Base-by-base conservation (phyloP, 2,113 vertebrate genomes). In the Siphamia tubifer region DNA sequence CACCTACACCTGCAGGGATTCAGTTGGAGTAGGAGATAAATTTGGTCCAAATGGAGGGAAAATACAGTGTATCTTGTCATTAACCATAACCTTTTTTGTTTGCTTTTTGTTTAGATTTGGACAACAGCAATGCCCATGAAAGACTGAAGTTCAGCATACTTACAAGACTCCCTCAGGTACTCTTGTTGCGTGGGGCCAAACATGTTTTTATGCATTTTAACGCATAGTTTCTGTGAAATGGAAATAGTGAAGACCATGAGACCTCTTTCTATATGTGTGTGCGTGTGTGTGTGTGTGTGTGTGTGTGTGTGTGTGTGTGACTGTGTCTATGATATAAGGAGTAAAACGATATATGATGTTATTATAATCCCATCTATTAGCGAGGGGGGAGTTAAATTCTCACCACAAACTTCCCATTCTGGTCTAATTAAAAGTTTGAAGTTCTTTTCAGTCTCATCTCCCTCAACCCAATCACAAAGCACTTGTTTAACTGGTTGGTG, bases 101-200 rank as follows among this genome's bases (percentile, higher is more conserved):
- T 36, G 48, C 20, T 51, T 4, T 72, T 65, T 60, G 73, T 67
- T 4, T 40, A 99, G 96, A 98, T 83, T 75, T 98, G 83, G 95
- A 98, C 63, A 92, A 98, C 82, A 94, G 91, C 13, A 91, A 93
- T 36, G 77, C 88, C 81, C 98, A 95, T 1, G 94, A 96, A 84
- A 92, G 93, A 67, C 90, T 98, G 17, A 97, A 96, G 84, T 93
- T 96, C 81, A 93, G 96, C 82, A 91, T 98, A 63, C 80, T 98
- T 5, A 92, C 90, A 49, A 94, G 96, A 66, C 94, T 98, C 71
- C 95, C 96, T 1, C 90, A 95, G 96, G 97, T 98, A 84, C 24
- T 25, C 25, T 8, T 23, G 11, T 4, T 43, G 47, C 67, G 65
- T 45, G 31, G 4, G 31, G 34, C 8, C 35, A 19, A 36, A 49